Percentiles rank a stretch among this genome's conserved stretches.
phyloP scores from a whole-genome alignment of 1,140 invertebrate genomes.

The Trachymyrmex septentrionalis region DNA sequence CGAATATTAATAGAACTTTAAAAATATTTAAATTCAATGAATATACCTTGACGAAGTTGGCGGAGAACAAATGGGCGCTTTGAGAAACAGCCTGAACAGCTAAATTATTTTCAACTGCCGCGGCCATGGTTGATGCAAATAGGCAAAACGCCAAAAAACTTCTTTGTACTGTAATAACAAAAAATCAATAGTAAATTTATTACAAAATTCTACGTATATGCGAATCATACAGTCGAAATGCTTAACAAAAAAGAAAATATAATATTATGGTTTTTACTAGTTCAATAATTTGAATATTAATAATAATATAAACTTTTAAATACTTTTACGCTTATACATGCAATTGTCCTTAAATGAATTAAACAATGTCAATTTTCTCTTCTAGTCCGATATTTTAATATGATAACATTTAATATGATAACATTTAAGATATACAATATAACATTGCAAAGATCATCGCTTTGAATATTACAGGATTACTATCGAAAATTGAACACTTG shows the following conservation, averaged over 20 bases:
- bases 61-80: constrained; percentile 72
- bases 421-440: not conserved
- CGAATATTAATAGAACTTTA: not conserved
- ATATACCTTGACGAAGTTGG: constrained; percentile 75
- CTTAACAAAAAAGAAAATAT: not conserved
- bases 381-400: not conserved
- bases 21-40: constrained; percentile 11
- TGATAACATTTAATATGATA: not conserved
- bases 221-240: not conserved
- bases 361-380: not conserved
- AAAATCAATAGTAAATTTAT: not conserved
- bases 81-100: constrained; percentile 67
- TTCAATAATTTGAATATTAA: constrained; percentile 8
- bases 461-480: not conserved
- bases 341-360: not conserved
- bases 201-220: not conserved
- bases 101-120: not conserved
- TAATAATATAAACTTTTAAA: not conserved
- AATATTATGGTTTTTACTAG: not conserved
- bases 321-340: constrained; percentile 2
- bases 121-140: constrained; percentile 57
- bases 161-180: constrained; percentile 69
- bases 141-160: constrained; percentile 60
- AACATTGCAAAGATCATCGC: not conserved
- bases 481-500: constrained; percentile 32